phyloP scores from a whole-genome alignment of 2,113 vertebrate genomes.

The Cepphus grylle region DNA sequence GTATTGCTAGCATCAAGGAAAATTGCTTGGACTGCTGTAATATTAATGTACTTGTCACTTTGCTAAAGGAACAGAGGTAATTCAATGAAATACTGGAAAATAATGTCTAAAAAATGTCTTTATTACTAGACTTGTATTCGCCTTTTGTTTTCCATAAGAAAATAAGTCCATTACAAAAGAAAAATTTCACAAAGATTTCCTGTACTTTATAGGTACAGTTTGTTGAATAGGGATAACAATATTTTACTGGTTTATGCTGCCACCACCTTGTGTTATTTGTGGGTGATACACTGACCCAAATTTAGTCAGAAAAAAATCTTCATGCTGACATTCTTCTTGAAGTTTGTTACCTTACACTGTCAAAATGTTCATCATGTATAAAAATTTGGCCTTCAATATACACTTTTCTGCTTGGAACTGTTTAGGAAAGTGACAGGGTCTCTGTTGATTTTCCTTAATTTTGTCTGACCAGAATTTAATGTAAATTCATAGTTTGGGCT shows the following conservation, averaged over 20 bases:
- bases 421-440: background rate
- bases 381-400: background rate
- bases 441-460: background rate
- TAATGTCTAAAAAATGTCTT: background rate
- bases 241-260: background rate
- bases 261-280: background rate
- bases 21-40: background rate
- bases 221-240: background rate
- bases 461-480: background rate
- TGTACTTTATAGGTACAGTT: background rate
- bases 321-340: background rate
- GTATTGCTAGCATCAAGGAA: background rate
- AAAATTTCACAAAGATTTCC: background rate
- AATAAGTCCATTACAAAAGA: background rate
- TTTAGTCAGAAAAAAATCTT: background rate
- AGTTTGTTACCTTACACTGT: background rate
- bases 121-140: background rate
- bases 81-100: background rate
- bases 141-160: background rate
- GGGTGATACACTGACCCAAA: background rate
- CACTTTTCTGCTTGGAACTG: background rate
- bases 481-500: background rate
- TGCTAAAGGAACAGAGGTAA: background rate
- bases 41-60: background rate
- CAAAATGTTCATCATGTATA: background rate